Conservation (phyloP, 2,797 vertebrate species). For the Falco biarmicus region DNA sequence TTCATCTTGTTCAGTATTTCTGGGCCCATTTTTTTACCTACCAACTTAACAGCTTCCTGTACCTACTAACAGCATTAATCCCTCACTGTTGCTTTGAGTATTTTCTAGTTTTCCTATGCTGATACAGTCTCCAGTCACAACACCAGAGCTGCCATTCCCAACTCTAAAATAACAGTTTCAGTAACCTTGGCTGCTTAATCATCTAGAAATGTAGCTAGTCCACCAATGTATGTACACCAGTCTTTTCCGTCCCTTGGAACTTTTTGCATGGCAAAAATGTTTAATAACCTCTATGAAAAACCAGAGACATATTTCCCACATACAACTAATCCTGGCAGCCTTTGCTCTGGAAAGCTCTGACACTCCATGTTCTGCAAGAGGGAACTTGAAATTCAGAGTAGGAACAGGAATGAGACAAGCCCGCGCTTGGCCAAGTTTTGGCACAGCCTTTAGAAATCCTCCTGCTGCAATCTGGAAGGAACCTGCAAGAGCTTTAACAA, state of each 20-base stretch:
- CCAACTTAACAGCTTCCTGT: background rate
- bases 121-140: background rate
- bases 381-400: background rate
- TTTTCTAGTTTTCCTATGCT: background rate
- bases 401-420: background rate
- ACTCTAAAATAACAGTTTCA: background rate
- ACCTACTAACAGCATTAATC: background rate
- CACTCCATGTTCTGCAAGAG: background rate
- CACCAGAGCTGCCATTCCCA: background rate
- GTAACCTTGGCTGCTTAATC: background rate
- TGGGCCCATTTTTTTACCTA: background rate
- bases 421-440: background rate
- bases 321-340: background rate
- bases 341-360: background rate
- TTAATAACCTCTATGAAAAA: background rate
- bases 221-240: too few species aligned
- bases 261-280: background rate
- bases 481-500: background rate
- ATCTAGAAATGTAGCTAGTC: background rate
- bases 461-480: background rate
- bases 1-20: background rate
- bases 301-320: fast-evolving
- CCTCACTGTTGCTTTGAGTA: background rate
- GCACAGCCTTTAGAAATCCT: background rate
- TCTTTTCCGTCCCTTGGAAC: background rate